Conservation (phyloP, 2,888 invertebrate species). For the Eilema griseolum region DNA sequence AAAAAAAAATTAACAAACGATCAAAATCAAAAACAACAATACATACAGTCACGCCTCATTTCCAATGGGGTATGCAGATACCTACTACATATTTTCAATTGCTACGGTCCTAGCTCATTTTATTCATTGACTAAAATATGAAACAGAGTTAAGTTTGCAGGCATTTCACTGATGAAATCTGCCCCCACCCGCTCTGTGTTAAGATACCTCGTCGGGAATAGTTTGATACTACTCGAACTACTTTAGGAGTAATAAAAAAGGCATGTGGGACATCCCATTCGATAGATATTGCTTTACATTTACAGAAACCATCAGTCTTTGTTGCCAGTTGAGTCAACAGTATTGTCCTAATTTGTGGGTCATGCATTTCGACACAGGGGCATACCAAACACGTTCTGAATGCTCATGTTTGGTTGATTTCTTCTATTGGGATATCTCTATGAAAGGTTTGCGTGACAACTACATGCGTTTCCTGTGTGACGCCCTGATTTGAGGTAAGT, state of each 20-base stretch:
- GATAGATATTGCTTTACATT: background rate
- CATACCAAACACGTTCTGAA: background rate
- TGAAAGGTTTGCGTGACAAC: slow-evolving; percentile 8
- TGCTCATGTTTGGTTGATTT: slow-evolving; percentile 19
- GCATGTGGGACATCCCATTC: background rate
- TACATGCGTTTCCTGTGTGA: slow-evolving; percentile 2
- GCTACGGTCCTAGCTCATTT: background rate
- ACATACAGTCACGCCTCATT: too few relatives aligned
- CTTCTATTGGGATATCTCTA: slow-evolving; percentile 12
- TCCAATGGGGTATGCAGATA: too few relatives aligned
- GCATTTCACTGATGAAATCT: background rate
- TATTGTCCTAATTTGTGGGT: background rate
- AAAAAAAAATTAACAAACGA: too few relatives aligned
- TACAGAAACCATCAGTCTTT: background rate
- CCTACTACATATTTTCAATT: background rate
- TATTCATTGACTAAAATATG: background rate
- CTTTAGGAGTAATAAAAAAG: background rate
- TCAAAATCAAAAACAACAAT: too few relatives aligned
- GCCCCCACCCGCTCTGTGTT: background rate
- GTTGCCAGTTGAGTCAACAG: slow-evolving; percentile 2
- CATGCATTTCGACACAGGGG: background rate
- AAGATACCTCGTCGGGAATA: background rate
- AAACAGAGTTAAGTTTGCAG: background rate
- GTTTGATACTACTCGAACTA: background rate
- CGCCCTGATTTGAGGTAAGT: background rate